Base-by-base conservation (phyloP, 1,140 invertebrate species). In the Samia ricini region DNA sequence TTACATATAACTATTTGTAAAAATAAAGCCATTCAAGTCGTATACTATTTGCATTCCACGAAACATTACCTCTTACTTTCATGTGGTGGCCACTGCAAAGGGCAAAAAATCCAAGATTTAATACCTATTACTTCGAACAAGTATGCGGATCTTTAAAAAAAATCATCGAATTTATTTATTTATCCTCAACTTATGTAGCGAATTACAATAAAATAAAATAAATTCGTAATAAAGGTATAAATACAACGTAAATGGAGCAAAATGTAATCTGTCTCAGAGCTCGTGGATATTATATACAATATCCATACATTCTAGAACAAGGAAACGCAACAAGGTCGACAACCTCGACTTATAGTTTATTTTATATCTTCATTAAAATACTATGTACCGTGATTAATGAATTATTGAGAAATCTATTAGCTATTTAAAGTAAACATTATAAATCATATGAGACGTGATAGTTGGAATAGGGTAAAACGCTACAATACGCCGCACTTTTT, bases 301-400 rank as follows among this genome's bases (percentile, higher is more conserved):
- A 15, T 12, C 12, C 33, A 42, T 42, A 42, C 12, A 24, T 22
- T 55, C 52, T 55, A 55, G 52, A 55, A 55, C 15, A 55, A 55
- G 52, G 52, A 55, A 55, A 55, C 18, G 21, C 52, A 24, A 22
- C 51, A 55, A 55, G 52, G 52, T 55, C 52, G 52, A 24, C 52
- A 55, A 55, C 52, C 52, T 24, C 21, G 2, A 19, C 15, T 55
- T 23, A 24, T 55, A 12, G 10, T 23, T 24, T 23, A 24, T 55
- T 55, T 55, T 24, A n/a, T 51, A 7, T 22, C 50, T 51, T 51
- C 19, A 51, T 22, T 51, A 55, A 55, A 55, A 55, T 23, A 12
- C 51, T 54, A 12, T 23, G 5, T 12, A 15, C 12, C 1, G 33
- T 42, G 10, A 42, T 42, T 15, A 15, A 42, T 42, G 12, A 42